Conservation (phyloP, 2,113 vertebrate genomes). For the Ifrita kowaldi region DNA sequence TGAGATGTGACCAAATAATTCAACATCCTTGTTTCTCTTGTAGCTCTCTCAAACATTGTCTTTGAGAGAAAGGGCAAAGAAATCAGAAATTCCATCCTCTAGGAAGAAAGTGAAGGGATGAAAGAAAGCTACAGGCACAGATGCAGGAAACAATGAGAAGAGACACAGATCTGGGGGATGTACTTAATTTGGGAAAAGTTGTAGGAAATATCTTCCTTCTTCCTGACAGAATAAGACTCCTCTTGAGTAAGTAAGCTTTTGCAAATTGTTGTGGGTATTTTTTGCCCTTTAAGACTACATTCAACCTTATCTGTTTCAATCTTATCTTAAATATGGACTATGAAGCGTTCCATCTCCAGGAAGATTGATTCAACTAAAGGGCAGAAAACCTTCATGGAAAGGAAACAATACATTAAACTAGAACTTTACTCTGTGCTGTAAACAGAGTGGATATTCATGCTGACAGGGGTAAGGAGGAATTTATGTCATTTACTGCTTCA, state of each 20-base stretch:
- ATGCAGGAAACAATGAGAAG: neutral
- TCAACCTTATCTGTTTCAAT: neutral
- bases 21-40: neutral
- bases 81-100: neutral
- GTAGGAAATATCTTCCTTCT: neutral
- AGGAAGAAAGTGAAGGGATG: neutral
- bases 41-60: neutral
- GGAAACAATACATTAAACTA: neutral
- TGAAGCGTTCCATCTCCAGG: neutral
- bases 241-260: neutral
- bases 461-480: neutral
- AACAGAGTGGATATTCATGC: neutral
- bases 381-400: neutral
- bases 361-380: neutral
- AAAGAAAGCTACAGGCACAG: neutral
- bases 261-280: neutral
- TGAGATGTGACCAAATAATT: neutral
- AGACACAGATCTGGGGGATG: neutral
- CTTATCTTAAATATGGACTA: neutral
- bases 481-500: neutral
- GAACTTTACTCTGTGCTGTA: neutral
- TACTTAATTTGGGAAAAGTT: neutral
- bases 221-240: neutral
- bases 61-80: neutral
- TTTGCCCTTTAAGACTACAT: neutral